Percentiles rank a stretch among this genome's conserved stretches.
These are phyloP conservation scores for Thelaira solivaga DNA, from an alignment of 2,888 invertebrate species.

Conservation along the genomic window DNA sequence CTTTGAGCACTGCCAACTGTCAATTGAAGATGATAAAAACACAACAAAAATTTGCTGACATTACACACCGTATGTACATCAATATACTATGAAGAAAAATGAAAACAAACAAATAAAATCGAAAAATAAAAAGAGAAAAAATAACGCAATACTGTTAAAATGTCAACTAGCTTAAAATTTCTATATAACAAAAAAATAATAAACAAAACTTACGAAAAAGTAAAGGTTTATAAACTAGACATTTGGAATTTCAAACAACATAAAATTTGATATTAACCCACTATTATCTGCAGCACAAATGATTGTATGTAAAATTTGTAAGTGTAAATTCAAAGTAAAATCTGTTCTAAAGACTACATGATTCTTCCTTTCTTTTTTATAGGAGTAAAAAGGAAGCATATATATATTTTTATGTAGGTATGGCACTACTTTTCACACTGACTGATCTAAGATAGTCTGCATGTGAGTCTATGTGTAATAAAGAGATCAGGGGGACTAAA, in stretches of 20 bases:
- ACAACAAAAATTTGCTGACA: conserved; percentile 53
- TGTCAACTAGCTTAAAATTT: conserved; percentile 49
- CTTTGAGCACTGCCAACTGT: conserved; percentile 52
- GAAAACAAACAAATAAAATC: conserved; percentile 6
- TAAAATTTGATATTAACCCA: no score
- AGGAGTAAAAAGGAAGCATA: no score
- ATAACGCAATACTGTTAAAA: conserved; percentile 37
- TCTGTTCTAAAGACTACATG: no score
- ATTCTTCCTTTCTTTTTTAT: no score
- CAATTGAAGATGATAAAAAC: conserved; percentile 52
- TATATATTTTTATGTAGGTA: no score
- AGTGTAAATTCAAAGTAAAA: no score
- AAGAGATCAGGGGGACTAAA: no score
- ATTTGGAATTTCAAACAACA: neutral
- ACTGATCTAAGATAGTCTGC: no score
- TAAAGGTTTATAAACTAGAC: neutral
- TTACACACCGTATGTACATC: conserved; percentile 31
- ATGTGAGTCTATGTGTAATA: no score
- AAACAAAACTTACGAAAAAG: neutral
- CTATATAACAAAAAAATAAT: conserved; percentile 20
- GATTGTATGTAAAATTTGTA: no score
- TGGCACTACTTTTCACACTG: no score
- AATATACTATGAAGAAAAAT: conserved; percentile 1
- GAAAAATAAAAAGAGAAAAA: neutral
- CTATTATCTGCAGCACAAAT: no score